Evolutionary conservation across 2,113 vertebrate species (phyloP).

Genomic region (Mandrillus leucophaeus): DNA sequence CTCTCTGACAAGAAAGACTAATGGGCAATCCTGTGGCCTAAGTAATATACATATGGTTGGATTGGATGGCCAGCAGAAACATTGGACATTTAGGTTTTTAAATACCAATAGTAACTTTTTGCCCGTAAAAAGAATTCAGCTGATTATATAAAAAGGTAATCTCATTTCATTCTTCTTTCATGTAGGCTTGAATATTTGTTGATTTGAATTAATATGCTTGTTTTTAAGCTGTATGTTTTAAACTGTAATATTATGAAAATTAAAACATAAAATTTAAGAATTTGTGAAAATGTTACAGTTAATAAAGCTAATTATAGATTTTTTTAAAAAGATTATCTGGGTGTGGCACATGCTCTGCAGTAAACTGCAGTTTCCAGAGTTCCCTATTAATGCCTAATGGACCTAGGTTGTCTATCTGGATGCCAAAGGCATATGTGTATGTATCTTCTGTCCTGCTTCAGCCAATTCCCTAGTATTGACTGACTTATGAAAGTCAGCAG

Average conservation of each 20-base stretch:
- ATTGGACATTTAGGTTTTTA: slow-evolving; percentile 36
- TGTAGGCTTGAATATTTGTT: slow-evolving; percentile 42
- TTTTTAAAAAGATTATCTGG: not conserved
- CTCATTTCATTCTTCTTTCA: slow-evolving; percentile 15
- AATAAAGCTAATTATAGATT: slow-evolving; percentile 42
- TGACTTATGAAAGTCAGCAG: not conserved
- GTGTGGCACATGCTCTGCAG: not conserved
- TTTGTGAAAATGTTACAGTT: slow-evolving; percentile 49
- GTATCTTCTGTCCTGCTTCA: not conserved
- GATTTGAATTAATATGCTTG: slow-evolving; percentile 21
- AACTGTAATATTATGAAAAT: not conserved
- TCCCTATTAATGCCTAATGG: not conserved
- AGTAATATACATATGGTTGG: slow-evolving; percentile 18
- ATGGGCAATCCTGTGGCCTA: slow-evolving; percentile 96
- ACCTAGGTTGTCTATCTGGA: not conserved
- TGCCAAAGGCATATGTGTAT: not conserved
- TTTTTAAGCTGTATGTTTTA: too few species aligned
- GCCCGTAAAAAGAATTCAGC: slow-evolving; percentile 19
- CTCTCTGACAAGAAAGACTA: slow-evolving; percentile 94
- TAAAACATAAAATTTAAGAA: slow-evolving; percentile 20
- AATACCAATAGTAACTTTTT: not conserved
- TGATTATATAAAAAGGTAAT: slow-evolving; percentile 1
- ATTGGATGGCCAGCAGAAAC: not conserved
- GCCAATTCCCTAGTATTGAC: not conserved
- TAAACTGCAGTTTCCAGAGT: not conserved